phyloP scores from a whole-genome alignment of 2,113 vertebrate species.

The Calidris pugnax region DNA sequence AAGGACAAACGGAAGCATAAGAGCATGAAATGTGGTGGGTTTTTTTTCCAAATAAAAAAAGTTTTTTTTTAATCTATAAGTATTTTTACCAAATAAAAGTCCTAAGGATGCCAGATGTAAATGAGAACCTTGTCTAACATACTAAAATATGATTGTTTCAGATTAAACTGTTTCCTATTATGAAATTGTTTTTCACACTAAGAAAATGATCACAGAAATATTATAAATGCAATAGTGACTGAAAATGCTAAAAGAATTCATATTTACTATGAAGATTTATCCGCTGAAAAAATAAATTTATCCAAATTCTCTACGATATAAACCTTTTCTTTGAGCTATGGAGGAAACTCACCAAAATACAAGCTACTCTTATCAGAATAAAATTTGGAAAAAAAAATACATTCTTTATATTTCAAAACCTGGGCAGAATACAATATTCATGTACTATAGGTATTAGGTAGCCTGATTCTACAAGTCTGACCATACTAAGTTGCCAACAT shows the following conservation, averaged over 20 bases:
- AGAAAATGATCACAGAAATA: not conserved
- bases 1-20: not conserved
- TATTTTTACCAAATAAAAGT: not conserved
- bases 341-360: not conserved
- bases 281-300: not conserved
- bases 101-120: not conserved
- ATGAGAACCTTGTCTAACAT: not conserved
- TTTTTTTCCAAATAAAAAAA: not conserved
- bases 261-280: not conserved
- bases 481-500: not conserved
- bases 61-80: not conserved
- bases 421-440: not conserved
- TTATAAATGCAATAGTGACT: not conserved
- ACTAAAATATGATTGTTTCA: not conserved
- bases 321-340: not conserved
- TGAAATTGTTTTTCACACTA: not conserved
- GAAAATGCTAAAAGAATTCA: not conserved
- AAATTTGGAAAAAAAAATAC: not conserved
- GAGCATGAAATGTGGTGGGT: not conserved
- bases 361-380: fast-evolving
- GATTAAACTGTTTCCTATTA: not conserved
- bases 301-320: not conserved
- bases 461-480: not conserved
- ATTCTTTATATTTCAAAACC: not conserved
- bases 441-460: not conserved